Conservation (phyloP, 2,113 vertebrate species). For the Boulengeromyrus knoepffleri region DNA sequence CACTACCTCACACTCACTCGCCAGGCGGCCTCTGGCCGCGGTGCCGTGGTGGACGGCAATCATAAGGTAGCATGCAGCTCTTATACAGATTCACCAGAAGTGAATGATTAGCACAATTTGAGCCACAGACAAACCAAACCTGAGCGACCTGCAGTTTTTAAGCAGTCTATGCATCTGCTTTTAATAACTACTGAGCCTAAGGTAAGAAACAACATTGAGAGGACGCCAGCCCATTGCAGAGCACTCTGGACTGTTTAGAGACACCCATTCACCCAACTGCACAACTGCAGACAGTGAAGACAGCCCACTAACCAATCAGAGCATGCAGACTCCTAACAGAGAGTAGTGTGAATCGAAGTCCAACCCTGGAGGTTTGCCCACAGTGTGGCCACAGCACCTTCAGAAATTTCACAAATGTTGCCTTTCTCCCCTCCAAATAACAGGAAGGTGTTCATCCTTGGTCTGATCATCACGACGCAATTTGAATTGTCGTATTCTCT, state of each 20-base stretch:
- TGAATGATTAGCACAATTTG: background rate
- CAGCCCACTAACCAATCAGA: background rate
- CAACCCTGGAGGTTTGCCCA: background rate
- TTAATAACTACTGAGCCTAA: background rate
- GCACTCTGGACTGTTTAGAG: background rate
- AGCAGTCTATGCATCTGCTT: background rate
- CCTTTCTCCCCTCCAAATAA: background rate
- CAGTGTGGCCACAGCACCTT: background rate
- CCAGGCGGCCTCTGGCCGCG: background rate
- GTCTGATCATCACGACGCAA: background rate
- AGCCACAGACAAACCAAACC: background rate
- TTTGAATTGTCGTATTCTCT: background rate
- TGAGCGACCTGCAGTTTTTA: background rate
- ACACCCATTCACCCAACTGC: background rate
- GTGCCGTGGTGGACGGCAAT: background rate
- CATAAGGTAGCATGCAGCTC: background rate
- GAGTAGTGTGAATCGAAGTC: background rate
- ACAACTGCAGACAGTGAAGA: background rate
- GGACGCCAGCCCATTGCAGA: background rate
- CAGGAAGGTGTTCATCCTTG: background rate
- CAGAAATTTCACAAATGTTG: background rate
- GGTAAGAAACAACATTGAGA: background rate
- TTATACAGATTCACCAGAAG: background rate
- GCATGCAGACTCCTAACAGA: background rate
- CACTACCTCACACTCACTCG: background rate